Evolutionary conservation across 2,797 vertebrate genomes (phyloP).

Genomic region (Atherinosoma microstoma): DNA sequence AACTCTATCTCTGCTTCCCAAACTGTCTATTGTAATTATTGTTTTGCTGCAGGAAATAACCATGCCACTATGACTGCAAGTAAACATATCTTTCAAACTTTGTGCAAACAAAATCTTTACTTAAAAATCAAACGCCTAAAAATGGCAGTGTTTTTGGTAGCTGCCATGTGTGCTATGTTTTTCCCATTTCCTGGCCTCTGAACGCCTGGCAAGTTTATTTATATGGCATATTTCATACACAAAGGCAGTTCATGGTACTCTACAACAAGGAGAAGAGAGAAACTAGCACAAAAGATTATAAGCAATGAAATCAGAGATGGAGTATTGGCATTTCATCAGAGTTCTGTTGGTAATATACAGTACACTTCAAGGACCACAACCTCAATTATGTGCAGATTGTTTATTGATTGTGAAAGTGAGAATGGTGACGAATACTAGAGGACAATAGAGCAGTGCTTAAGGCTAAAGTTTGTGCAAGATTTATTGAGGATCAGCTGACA

Average conservation of each 20-base stretch:
- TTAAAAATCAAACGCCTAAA: slow-evolving; percentile 38
- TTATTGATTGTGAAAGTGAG: not conserved
- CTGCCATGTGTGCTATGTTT: slow-evolving; percentile 14
- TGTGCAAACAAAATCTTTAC: slow-evolving; percentile 38
- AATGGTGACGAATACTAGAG: not conserved
- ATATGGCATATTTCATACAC: not conserved
- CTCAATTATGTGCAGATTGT: not conserved
- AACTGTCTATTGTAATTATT: slow-evolving; percentile 66
- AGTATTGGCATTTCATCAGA: slow-evolving; percentile 21
- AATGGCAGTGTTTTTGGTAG: slow-evolving; percentile 36
- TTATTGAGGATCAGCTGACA: not conserved
- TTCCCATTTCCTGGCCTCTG: slow-evolving; percentile 31
- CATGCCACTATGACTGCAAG: slow-evolving; percentile 49
- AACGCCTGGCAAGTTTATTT: not conserved
- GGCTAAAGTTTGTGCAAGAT: not conserved
- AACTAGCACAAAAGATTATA: not conserved
- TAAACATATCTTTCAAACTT: slow-evolving; percentile 64
- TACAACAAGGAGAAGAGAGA: not conserved
- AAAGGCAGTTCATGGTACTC: not conserved
- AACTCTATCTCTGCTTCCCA: slow-evolving; percentile 40
- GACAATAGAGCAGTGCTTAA: not conserved
- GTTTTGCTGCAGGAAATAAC: slow-evolving; percentile 68
- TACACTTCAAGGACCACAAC: not conserved
- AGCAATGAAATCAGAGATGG: slow-evolving; percentile 37
- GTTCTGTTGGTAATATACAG: slow-evolving; percentile 5